These are phyloP conservation scores for Agriopis marginaria DNA, from an alignment of 2,888 invertebrate genomes.

Conservation along the genomic window DNA sequence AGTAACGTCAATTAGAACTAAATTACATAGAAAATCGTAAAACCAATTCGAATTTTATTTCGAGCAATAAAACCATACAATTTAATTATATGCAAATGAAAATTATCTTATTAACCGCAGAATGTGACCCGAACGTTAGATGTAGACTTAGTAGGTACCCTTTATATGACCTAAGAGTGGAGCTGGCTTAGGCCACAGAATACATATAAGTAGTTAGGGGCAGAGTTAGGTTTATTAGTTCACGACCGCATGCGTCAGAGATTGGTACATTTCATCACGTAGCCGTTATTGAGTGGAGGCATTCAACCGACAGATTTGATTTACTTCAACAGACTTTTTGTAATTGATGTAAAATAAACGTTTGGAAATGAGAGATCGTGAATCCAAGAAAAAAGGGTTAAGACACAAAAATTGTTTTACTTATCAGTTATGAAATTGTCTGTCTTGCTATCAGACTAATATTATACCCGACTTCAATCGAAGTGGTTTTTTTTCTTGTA, in stretches of 20 bases:
- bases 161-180: constrained; percentile 42
- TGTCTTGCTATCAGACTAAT: too few relatives aligned
- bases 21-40: neutral
- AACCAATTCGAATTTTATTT: constrained; percentile 9
- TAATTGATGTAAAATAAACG: constrained; percentile 34
- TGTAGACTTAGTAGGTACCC: constrained; percentile 43
- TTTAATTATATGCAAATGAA: constrained; percentile 36
- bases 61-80: constrained; percentile 25
- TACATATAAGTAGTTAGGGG: neutral
- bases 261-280: constrained; percentile 43
- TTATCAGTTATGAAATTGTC: constrained; percentile 4
- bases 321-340: constrained; percentile 32
- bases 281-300: constrained; percentile 34
- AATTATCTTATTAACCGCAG: constrained; percentile 38
- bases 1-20: neutral
- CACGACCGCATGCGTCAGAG: constrained; percentile 26
- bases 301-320: constrained; percentile 45
- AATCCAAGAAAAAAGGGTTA: constrained; percentile 1
- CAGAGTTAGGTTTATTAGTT: constrained; percentile 27
- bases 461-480: too few relatives aligned
- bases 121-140: constrained; percentile 40
- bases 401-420: neutral
- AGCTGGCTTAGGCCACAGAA: neutral
- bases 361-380: constrained; percentile 32
- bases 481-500: too few relatives aligned